Percentiles rank a stretch among this genome's conserved stretches.
Conservation (phyloP, 2,113 vertebrate genomes). For the Corvus cornix region DNA sequence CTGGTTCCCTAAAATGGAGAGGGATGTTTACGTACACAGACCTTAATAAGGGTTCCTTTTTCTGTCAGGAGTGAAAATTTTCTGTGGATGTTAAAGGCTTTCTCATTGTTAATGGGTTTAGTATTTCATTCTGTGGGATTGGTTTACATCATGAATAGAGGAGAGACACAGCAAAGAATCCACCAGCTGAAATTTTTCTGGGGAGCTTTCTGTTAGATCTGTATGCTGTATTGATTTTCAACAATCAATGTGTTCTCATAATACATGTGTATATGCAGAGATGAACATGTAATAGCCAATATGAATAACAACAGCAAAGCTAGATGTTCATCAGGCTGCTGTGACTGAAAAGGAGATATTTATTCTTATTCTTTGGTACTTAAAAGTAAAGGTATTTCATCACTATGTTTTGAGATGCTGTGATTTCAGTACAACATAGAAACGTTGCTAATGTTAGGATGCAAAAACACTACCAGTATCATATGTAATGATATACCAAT, state of each 20-base stretch:
- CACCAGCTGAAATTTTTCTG: not conserved
- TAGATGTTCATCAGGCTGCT: not conserved
- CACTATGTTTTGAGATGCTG: not conserved
- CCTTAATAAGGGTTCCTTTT: not conserved
- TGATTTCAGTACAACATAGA: not conserved
- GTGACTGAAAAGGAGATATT: not conserved
- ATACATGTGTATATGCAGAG: not conserved
- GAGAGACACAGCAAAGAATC: not conserved
- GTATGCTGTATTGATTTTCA: not conserved
- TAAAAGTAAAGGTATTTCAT: not conserved
- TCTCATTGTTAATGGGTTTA: not conserved
- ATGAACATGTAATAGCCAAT: not conserved
- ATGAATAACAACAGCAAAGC: not conserved
- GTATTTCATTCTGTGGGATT: not conserved
- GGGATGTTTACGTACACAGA: fast-evolving
- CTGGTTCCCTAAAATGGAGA: not conserved
- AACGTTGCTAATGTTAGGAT: not conserved
- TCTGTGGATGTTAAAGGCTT: not conserved
- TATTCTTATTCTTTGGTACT: not conserved
- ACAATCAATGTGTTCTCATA: not conserved
- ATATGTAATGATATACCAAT: no score
- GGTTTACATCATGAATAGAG: not conserved
- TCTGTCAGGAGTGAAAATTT: not conserved
- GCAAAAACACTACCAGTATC: not conserved
- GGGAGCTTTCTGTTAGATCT: not conserved